Evolutionary conservation across 2,113 vertebrate genomes (phyloP).

Genomic region (Malurus melanocephalus): DNA sequence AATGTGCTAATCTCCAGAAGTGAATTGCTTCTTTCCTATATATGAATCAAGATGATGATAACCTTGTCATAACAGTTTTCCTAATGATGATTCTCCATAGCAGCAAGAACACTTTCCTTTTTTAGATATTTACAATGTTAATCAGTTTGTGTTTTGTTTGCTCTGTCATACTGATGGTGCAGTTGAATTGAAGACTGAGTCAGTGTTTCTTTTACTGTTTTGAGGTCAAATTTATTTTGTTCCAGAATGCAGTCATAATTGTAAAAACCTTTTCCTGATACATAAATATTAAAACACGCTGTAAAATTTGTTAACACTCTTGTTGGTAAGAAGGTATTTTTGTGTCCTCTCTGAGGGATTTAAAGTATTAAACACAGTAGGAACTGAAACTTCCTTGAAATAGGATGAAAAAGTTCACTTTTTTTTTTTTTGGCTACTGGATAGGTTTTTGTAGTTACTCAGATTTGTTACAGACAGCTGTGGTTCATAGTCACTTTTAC

Average conservation of each 20-base stretch:
- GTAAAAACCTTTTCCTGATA: background rate
- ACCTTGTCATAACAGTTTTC: background rate
- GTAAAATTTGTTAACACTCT: background rate
- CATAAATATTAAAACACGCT: background rate
- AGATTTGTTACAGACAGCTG: rapidly evolving
- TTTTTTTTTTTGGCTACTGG: background rate
- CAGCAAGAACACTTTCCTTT: background rate
- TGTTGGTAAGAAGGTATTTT: background rate
- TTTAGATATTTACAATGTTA: background rate
- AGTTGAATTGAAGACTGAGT: background rate
- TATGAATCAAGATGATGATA: rapidly evolving
- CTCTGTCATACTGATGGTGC: background rate
- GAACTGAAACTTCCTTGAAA: background rate
- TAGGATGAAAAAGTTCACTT: background rate
- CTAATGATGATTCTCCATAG: background rate
- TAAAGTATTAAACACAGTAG: background rate
- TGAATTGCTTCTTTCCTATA: background rate
- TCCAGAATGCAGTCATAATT: background rate
- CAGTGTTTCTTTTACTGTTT: background rate
- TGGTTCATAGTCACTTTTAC: background rate
- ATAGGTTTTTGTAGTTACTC: background rate
- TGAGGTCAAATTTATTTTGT: background rate
- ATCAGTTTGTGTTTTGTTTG: background rate
- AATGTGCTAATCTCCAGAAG: background rate
- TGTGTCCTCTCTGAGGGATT: background rate